Percentiles rank a stretch among this genome's conserved stretches.
These are phyloP conservation scores for Drosophila parthenogenetica DNA, from an alignment of 2,888 invertebrate species.

Conservation along the genomic window DNA sequence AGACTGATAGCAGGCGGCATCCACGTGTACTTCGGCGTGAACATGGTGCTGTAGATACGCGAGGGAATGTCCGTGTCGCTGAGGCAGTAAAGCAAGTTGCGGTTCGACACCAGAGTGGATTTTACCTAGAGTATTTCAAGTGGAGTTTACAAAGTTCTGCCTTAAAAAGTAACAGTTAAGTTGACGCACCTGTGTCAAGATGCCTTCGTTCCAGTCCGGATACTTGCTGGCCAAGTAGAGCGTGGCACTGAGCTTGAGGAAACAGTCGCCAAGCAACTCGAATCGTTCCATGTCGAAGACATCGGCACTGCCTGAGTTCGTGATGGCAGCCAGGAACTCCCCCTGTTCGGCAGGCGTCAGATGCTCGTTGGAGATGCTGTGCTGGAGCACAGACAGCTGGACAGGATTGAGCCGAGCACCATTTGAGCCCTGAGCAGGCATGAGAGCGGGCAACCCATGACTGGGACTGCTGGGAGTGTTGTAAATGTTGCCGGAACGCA, in stretches of 20 bases:
- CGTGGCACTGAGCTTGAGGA: slow-evolving; percentile 91
- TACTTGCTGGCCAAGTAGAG: slow-evolving; percentile 89
- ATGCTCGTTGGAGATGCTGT: slow-evolving; percentile 41
- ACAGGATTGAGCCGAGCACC: slow-evolving; percentile 16
- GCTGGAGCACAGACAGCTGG: slow-evolving; percentile 68
- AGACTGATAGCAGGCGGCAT: slow-evolving; percentile 91
- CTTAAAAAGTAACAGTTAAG: neutral
- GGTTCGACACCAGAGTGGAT: slow-evolving; percentile 90
- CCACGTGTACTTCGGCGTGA: slow-evolving; percentile 90
- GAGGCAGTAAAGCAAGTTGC: slow-evolving; percentile 93
- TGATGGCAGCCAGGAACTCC: slow-evolving; percentile 87
- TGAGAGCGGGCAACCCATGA: slow-evolving; percentile 30
- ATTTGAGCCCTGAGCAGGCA: slow-evolving; percentile 20
- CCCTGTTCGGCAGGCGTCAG: slow-evolving; percentile 80
- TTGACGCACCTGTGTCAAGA: slow-evolving; percentile 86
- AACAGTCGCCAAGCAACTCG: slow-evolving; percentile 94
- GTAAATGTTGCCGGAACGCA: slow-evolving; percentile 57
- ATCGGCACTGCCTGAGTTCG: slow-evolving; percentile 89
- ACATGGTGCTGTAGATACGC: slow-evolving; percentile 85
- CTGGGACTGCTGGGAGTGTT: neutral
- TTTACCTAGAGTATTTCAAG: slow-evolving; percentile 85
- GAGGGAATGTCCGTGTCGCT: slow-evolving; percentile 72
- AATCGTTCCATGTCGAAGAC: slow-evolving; percentile 91
- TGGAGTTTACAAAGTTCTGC: too few species aligned
- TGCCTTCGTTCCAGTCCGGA: slow-evolving; percentile 90